Base-by-base conservation (phyloP, 2,797 vertebrate species). In the Rachycentron canadum region DNA sequence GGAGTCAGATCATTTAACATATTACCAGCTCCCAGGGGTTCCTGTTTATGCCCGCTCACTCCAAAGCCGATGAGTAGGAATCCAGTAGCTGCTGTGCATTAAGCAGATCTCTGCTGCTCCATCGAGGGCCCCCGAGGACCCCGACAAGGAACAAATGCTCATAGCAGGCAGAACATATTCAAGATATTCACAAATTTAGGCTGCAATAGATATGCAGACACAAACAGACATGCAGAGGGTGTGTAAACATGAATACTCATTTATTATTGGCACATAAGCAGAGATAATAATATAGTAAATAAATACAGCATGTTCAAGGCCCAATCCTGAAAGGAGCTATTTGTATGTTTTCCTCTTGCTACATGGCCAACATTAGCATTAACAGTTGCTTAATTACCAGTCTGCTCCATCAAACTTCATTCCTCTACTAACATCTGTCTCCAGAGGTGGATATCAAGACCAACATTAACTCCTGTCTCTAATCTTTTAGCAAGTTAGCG, bases 1-100 rank as follows among this genome's bases (percentile, higher is more conserved):
- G 67, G 76, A 90, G 78, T 89, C 82, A 82, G 88, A 93, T 88
- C 87, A 68, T 92, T 94, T 91, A 91, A 82, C 92, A 88, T 90
- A 89, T 93, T 87, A 88, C 71, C 36, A 23, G 69, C 82, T 92
- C 87, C 86, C 86, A 26, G 79, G 89, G 88, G 90, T 75, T 91
- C 81, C 61, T 89, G 84, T 87, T 92, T 89, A 87, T 90, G 90
- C 80, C 71, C 26, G 74, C 71, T 83, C 89, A 76, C 86, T 91
- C 81, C 80, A 63, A 52, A 83, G 84, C 78, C 57, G 80, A 89
- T 81, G 87, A 89, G 80, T 63, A 80, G 59, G 78, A 89, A 81
- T 88, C 76, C 64, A 73, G 81, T 67, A 75, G 90, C 84, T 79
- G 76, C 52, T 61, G 62, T 62, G 87, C 87, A 88, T 93, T 91